Conservation (phyloP, 2,113 vertebrate species). For the Polyodon spathula region DNA sequence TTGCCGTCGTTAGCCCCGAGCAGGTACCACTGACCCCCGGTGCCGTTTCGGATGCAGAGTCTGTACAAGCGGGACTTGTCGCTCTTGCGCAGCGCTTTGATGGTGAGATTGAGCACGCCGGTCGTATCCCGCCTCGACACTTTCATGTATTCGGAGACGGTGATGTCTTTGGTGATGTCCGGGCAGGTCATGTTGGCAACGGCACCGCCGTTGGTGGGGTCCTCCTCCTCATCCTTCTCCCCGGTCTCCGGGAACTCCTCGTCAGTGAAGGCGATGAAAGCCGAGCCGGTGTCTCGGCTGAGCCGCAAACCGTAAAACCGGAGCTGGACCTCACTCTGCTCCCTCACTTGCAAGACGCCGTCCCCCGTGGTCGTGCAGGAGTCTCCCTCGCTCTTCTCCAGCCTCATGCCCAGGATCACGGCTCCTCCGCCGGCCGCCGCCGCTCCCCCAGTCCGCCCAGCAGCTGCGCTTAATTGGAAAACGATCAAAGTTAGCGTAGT, state of each 20-base stretch:
- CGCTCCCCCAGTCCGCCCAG: slow-evolving; percentile 41
- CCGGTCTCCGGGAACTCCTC: slow-evolving; percentile 65
- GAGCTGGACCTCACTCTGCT: slow-evolving; percentile 73
- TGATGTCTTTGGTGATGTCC: slow-evolving; percentile 70
- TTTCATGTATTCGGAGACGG: slow-evolving; percentile 46
- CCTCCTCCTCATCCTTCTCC: no score
- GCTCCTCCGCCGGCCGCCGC: slow-evolving; percentile 23
- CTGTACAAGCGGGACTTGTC: slow-evolving; percentile 71
- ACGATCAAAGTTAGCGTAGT: slow-evolving; percentile 53
- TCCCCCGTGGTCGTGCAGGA: slow-evolving; percentile 39
- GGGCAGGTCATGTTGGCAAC: slow-evolving; percentile 51
- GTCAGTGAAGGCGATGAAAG: no score
- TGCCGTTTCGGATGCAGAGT: slow-evolving; percentile 58
- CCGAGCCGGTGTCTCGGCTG: slow-evolving; percentile 41
- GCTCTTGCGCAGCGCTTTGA: slow-evolving; percentile 79
- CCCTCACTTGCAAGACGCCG: slow-evolving; percentile 77
- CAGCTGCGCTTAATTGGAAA: slow-evolving; percentile 50
- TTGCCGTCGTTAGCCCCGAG: slow-evolving; percentile 60
- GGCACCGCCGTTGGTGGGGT: no score
- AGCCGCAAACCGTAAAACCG: slow-evolving; percentile 78
- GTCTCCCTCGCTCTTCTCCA: slow-evolving; percentile 69
- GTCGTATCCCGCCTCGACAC: slow-evolving; percentile 56
- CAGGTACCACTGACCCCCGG: slow-evolving; percentile 56
- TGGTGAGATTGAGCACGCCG: slow-evolving; percentile 58
- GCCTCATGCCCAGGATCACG: slow-evolving; percentile 72